A percentile compares a stretch with the other conserved stretches of the same genome.
Conservation (phyloP, 2,888 invertebrate species). For the Pteria penguin region DNA sequence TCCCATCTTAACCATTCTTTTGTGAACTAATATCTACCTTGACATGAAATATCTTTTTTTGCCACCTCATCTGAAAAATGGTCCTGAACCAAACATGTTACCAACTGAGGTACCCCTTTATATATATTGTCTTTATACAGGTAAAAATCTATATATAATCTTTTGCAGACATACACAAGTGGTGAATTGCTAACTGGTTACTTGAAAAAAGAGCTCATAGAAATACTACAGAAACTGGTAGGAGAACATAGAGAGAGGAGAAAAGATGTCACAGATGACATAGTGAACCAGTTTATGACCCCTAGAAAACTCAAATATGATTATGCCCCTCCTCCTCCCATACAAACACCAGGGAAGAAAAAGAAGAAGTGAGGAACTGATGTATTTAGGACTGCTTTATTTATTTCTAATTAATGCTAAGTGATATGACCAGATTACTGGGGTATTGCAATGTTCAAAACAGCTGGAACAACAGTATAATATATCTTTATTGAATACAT, state of each 20-base stretch:
- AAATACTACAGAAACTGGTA: slow-evolving; percentile 88
- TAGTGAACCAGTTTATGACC: slow-evolving; percentile 90
- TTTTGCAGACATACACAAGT: slow-evolving; percentile 87
- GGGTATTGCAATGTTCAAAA: no score
- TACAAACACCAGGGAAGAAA: slow-evolving; percentile 11
- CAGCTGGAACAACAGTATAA: no score
- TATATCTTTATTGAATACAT: no score
- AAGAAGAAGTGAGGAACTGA: slow-evolving; percentile 8
- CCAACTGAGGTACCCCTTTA: no score
- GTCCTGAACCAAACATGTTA: no score
- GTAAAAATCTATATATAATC: slow-evolving; percentile 12
- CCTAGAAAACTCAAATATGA: slow-evolving; percentile 85
- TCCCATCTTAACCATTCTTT: no score
- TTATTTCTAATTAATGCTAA: no score
- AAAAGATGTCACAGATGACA: slow-evolving; percentile 90
- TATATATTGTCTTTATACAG: no score
- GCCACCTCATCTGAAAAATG: no score
- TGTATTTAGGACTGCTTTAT: no score
- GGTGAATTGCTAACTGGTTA: slow-evolving; percentile 96
- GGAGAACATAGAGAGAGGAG: slow-evolving; percentile 90
- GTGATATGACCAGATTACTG: no score
- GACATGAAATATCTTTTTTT: neutral
- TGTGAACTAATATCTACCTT: no score
- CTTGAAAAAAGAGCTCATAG: slow-evolving; percentile 94
- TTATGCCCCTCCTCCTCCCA: slow-evolving; percentile 52